phyloP scores from a whole-genome alignment of 2,113 vertebrate species.

The Oreochromis niloticus region DNA sequence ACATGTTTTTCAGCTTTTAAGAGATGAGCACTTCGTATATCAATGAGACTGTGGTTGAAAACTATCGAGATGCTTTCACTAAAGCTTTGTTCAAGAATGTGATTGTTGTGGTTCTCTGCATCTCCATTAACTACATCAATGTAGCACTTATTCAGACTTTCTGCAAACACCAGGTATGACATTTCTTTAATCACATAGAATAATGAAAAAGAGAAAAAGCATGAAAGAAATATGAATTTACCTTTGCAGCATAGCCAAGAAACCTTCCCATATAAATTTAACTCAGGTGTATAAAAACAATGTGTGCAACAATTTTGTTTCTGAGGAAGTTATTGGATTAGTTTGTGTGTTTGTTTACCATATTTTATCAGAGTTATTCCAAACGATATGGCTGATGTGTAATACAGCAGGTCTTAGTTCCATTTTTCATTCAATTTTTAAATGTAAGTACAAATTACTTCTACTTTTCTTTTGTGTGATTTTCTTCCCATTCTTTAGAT shows the following conservation, averaged over 20 bases:
- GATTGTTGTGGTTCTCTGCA: constrained; percentile 51
- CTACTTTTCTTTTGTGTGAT: not conserved
- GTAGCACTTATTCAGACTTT: constrained; percentile 60
- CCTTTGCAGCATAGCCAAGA: too few relatives aligned
- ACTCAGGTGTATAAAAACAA: too few relatives aligned
- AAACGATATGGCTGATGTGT: not conserved
- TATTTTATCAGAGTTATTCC: not conserved
- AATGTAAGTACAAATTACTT: not conserved
- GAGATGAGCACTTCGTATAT: constrained; percentile 11
- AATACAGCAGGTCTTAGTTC: not conserved
- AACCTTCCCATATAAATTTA: too few relatives aligned
- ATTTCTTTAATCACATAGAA: not conserved
- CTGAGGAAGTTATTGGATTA: not conserved
- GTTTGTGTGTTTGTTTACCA: not conserved
- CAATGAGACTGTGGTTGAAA: not conserved
- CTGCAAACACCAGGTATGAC: constrained; percentile 51
- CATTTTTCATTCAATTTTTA: not conserved
- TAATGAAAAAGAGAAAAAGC: not conserved
- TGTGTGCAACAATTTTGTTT: not conserved
- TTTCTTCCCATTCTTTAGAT: not conserved
- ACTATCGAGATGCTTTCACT: constrained; percentile 38
- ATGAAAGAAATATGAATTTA: not conserved
- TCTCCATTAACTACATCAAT: constrained; percentile 70
- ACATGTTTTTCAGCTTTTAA: not conserved
- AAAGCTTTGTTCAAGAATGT: constrained; percentile 57